phyloP scores from a whole-genome alignment of 1,140 invertebrate genomes.

The Nymphalis io region DNA sequence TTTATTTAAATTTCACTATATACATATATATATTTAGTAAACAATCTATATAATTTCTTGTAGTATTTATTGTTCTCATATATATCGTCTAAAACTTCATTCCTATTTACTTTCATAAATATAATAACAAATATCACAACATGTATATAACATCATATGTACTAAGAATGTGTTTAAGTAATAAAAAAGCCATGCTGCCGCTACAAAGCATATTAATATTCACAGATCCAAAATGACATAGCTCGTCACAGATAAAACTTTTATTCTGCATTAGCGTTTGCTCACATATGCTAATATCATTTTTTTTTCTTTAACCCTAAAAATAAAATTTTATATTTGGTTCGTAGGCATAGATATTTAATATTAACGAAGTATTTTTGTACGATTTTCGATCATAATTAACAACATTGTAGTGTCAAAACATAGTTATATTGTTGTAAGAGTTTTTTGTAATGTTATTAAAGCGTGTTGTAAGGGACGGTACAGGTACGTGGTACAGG shows the following conservation, averaged over 20 bases:
- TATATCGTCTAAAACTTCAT: background rate
- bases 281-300: background rate
- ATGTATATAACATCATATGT: conserved; percentile 3
- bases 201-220: background rate
- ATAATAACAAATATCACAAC: background rate
- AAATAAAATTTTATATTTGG: background rate
- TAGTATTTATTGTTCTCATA: background rate
- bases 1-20: background rate
- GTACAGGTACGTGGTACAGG: background rate
- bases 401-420: conserved; percentile 34
- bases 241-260: background rate
- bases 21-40: background rate
- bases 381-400: conserved; percentile 51
- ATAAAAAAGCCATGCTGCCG: background rate
- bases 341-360: background rate
- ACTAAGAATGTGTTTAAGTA: background rate
- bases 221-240: background rate
- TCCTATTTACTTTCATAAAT: background rate
- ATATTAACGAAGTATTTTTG: conserved; percentile 60
- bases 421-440: conserved; percentile 32
- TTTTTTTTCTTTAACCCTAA: background rate
- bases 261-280: background rate
- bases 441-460: conserved; percentile 38
- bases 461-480: background rate
- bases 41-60: background rate